Conservation (phyloP, 92 coral and sea anemone species). For the Heliopora coerulea region DNA sequence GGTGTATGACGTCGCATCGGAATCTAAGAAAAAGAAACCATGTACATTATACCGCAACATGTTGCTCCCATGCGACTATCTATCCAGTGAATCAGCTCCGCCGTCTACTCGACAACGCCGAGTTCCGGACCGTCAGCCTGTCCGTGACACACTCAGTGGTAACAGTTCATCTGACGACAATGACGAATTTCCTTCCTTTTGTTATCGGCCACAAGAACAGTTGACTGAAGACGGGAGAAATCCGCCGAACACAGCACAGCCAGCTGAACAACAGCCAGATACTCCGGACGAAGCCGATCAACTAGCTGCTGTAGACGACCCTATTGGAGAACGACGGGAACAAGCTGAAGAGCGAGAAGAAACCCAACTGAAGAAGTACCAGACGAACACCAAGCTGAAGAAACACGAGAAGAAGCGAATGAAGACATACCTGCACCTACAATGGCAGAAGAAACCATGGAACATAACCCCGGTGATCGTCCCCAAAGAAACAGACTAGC, state of each 20-base stretch:
- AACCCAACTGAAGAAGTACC: neutral
- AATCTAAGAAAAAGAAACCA: neutral
- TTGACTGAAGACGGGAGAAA: neutral
- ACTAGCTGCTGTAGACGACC: neutral
- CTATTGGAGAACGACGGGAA: neutral
- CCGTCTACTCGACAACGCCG: neutral
- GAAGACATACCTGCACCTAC: no score
- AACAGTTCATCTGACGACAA: neutral
- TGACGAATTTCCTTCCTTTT: neutral
- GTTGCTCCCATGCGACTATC: conserved; percentile 24
- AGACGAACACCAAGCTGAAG: neutral
- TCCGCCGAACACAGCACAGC: no score
- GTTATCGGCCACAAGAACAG: neutral
- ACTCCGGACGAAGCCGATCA: neutral
- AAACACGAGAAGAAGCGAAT: no score
- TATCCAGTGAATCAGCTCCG: neutral
- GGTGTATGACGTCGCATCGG: conserved; percentile 12
- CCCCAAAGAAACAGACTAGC: no score
- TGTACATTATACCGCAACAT: conserved; percentile 16
- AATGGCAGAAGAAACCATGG: neutral
- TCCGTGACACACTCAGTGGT: neutral
- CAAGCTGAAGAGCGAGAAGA: neutral
- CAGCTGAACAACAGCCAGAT: neutral
- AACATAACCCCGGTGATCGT: no score
- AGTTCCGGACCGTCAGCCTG: neutral